Percentiles rank a stretch among this genome's conserved stretches.
Conservation (phyloP, 2,888 invertebrate genomes). For the Lampropteryx suffumata region DNA sequence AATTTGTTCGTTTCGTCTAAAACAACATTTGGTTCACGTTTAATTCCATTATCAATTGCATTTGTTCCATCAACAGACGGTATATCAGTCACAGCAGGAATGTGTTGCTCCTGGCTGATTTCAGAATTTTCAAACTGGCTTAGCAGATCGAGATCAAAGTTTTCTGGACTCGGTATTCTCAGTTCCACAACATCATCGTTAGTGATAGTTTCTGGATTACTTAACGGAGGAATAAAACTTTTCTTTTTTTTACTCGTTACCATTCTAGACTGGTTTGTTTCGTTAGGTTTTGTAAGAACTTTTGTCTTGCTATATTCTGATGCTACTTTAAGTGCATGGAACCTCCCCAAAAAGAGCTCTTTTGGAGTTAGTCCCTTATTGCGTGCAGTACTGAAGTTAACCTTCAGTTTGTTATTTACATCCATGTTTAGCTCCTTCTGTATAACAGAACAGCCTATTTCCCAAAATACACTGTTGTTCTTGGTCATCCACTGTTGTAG, state of each 20-base stretch:
- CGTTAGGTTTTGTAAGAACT: background rate
- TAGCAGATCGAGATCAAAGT: constrained; percentile 2
- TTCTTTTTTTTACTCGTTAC: too few relatives aligned
- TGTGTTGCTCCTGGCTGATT: background rate
- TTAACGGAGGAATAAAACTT: background rate
- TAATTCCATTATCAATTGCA: background rate
- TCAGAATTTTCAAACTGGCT: constrained; percentile 13
- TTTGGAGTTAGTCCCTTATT: background rate
- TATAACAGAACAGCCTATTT: constrained; percentile 21
- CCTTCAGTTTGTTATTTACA: background rate
- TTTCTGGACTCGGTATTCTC: constrained; percentile 19
- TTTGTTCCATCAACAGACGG: background rate
- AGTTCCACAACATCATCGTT: constrained; percentile 10
- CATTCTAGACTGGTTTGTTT: too few relatives aligned
- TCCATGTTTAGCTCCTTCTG: constrained; percentile 20
- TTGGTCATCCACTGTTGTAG: constrained; percentile 12
- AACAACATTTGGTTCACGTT: background rate
- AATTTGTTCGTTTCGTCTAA: too few relatives aligned
- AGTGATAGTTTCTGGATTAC: background rate
- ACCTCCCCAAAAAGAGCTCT: constrained; percentile 11
- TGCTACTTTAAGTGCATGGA: background rate
- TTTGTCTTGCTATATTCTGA: background rate
- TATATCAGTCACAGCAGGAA: too few relatives aligned
- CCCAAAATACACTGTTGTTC: constrained; percentile 11
- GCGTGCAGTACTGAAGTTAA: background rate